These are phyloP conservation scores for Bombyx mandarina DNA, from an alignment of 1,140 invertebrate species.

Conservation along the genomic window DNA sequence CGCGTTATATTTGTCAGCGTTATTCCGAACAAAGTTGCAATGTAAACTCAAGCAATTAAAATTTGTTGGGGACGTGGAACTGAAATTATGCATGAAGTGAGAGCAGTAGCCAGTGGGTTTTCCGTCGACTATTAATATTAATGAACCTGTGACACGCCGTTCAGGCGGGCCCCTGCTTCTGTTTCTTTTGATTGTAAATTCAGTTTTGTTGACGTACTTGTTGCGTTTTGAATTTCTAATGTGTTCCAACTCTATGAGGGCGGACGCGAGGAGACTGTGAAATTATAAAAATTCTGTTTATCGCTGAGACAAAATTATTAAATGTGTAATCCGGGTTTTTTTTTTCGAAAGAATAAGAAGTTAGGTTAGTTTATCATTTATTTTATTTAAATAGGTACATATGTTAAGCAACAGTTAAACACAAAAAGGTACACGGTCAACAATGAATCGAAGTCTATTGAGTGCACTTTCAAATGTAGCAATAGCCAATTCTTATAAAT, in stretches of 20 bases:
- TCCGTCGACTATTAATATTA: conserved; percentile 55
- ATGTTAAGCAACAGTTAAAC: too few relatives aligned
- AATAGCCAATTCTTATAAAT: too few relatives aligned
- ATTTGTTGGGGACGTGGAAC: conserved; percentile 37
- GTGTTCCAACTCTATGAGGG: neutral
- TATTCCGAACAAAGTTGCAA: conserved; percentile 30
- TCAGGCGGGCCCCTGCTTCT: conserved; percentile 28
- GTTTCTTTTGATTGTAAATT: conserved; percentile 60
- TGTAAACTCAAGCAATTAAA: conserved; percentile 44
- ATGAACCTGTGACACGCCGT: conserved; percentile 53
- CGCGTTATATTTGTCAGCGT: conserved; percentile 18
- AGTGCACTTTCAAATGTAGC: too few relatives aligned
- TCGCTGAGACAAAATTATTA: too few relatives aligned
- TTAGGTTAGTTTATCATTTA: too few relatives aligned
- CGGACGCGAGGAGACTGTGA: too few relatives aligned
- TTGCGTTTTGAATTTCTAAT: conserved; percentile 30
- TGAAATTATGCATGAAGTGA: conserved; percentile 59
- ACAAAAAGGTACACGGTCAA: too few relatives aligned
- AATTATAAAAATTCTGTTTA: too few relatives aligned
- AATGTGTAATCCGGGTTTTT: too few relatives aligned
- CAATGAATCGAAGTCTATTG: too few relatives aligned
- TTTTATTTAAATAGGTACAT: too few relatives aligned
- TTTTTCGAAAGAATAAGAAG: too few relatives aligned
- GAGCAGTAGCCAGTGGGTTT: conserved; percentile 40
- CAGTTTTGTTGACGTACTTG: conserved; percentile 44